These are phyloP conservation scores for Serilophus lunatus DNA, from an alignment of 2,113 vertebrate genomes.

Conservation along the genomic window DNA sequence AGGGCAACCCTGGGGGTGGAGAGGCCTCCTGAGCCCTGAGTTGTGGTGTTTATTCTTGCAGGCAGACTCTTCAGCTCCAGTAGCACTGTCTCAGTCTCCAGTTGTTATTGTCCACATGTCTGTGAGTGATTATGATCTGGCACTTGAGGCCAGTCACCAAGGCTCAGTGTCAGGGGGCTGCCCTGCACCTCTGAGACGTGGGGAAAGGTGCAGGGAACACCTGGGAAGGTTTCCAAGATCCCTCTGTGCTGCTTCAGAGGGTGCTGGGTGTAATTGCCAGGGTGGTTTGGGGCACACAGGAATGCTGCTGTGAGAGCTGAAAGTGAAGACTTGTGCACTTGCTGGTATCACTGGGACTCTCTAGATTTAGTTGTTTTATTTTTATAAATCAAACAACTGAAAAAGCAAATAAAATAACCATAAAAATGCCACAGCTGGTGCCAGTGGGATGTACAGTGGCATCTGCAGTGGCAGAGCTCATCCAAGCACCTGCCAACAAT, in stretches of 20 bases:
- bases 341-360: not conserved
- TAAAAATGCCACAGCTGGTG: not conserved
- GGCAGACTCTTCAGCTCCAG: not conserved
- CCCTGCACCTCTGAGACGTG: not conserved
- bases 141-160: not conserved
- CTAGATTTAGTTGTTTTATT: not conserved
- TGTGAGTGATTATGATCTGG: not conserved
- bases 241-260: not conserved
- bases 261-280: not conserved
- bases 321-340: not conserved
- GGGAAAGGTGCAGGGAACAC: not conserved
- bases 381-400: not conserved
- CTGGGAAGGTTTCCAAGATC: not conserved
- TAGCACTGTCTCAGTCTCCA: fast-evolving
- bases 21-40: not conserved
- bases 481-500: fast-evolving
- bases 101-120: not conserved
- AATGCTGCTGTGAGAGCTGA: not conserved
- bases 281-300: not conserved
- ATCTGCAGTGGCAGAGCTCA: not conserved
- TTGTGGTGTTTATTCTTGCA: not conserved
- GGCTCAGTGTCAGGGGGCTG: fast-evolving
- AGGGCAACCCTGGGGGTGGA: not conserved
- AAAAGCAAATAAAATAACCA: not conserved
- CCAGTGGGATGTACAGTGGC: not conserved